These are phyloP conservation scores for Pyrgilauda ruficollis DNA, from an alignment of 2,113 vertebrate genomes.

Conservation along the genomic window DNA sequence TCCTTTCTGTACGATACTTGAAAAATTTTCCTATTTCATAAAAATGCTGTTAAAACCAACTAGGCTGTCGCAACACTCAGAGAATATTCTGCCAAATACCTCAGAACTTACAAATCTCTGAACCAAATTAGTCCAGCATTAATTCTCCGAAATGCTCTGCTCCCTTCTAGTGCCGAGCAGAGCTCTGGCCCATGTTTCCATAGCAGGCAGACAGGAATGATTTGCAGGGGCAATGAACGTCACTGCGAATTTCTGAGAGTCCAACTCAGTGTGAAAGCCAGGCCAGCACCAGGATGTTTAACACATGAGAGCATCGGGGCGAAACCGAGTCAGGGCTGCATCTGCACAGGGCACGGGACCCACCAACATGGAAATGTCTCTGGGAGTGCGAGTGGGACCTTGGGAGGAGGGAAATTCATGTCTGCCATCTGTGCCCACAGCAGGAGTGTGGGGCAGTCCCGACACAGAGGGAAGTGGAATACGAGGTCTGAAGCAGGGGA, in stretches of 20 bases:
- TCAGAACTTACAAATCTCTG: not conserved
- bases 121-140: not conserved
- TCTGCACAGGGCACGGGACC: not conserved
- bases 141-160: not conserved
- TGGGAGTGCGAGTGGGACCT: fast-evolving
- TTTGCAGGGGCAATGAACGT: slow-evolving; percentile 8
- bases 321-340: not conserved
- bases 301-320: not conserved
- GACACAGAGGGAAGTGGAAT: not conserved
- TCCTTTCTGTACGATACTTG: not conserved
- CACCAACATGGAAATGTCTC: fast-evolving
- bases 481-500: not conserved
- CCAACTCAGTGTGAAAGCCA: not conserved
- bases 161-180: not conserved
- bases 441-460: not conserved
- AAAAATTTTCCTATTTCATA: not conserved
- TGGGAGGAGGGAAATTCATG: not conserved
- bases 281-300: not conserved
- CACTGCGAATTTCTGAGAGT: not conserved
- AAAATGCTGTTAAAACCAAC: not conserved
- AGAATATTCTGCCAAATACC: not conserved
- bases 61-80: not conserved
- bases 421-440: not conserved
- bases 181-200: not conserved
- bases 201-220: not conserved